phyloP scores from a whole-genome alignment of 1,140 invertebrate species.

The Zophobas atratus region DNA sequence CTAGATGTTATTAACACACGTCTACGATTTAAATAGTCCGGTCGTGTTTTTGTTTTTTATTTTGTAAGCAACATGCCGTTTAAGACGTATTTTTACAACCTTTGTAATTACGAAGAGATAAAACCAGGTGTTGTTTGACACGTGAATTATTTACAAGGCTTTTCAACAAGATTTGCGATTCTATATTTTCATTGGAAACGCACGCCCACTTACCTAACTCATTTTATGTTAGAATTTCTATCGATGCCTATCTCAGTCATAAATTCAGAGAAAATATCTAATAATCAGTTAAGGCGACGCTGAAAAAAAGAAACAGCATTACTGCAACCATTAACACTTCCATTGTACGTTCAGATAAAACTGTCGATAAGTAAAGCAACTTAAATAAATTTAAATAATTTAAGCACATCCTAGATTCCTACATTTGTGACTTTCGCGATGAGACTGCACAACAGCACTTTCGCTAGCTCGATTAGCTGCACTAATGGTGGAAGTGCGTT shows the following conservation, averaged over 20 bases:
- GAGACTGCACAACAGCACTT: constrained; percentile 17
- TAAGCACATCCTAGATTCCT: constrained; percentile 29
- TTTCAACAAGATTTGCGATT: constrained; percentile 33
- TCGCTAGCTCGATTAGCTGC: constrained; percentile 23
- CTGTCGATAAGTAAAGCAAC: neutral
- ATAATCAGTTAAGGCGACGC: neutral
- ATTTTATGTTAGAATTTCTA: constrained; percentile 1
- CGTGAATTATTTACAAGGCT: constrained; percentile 26
- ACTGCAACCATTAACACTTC: neutral
- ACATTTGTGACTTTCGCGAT: constrained; percentile 25
- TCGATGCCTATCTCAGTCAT: constrained; percentile 2
- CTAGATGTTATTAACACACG: neutral
- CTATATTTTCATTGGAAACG: constrained; percentile 26
- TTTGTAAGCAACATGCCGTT: neutral
- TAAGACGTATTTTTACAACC: constrained; percentile 2
- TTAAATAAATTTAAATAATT: constrained; percentile 31
- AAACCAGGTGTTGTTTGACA: constrained; percentile 34
- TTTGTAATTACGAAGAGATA: constrained; percentile 33
- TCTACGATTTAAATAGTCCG: constrained; percentile 7
- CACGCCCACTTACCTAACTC: constrained; percentile 7
- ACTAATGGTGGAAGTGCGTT: constrained; percentile 23
- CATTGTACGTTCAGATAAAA: neutral
- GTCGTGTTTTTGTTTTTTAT: constrained; percentile 3
- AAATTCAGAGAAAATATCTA: neutral
- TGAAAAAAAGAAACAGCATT: neutral